A percentile compares a stretch with the other conserved stretches of the same genome.
phyloP scores from a whole-genome alignment of 2,797 vertebrate genomes.

The Lophius americanus region DNA sequence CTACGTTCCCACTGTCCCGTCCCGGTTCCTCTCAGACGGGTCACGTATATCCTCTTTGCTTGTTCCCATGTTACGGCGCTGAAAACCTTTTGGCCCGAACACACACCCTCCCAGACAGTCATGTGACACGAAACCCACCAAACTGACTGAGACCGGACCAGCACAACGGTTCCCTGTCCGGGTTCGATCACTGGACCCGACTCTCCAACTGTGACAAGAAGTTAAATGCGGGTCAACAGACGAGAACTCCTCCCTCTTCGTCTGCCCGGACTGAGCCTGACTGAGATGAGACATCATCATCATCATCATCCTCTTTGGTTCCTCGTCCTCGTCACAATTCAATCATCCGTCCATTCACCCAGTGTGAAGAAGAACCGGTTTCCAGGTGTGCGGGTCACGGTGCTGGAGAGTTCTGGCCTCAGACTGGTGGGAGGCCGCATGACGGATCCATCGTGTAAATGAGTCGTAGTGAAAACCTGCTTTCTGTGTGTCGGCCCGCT shows the following conservation, averaged over 20 bases:
- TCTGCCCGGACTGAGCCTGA: background rate
- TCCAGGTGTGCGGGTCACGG: too few species aligned
- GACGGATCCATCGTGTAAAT: too few species aligned
- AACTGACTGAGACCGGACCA: slow-evolving; percentile 26
- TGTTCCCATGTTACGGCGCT: slow-evolving; percentile 2
- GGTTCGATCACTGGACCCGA: slow-evolving; percentile 43
- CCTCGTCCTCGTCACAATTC: too few species aligned
- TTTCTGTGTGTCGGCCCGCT: slow-evolving; percentile 47
- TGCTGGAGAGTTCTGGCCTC: too few species aligned
- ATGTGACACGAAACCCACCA: slow-evolving; percentile 2
- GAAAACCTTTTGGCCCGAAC: slow-evolving; percentile 20
- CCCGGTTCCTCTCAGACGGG: slow-evolving; percentile 22
- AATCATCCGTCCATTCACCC: too few species aligned
- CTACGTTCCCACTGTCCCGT: slow-evolving; percentile 5
- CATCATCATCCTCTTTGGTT: too few species aligned
- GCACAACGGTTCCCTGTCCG: slow-evolving; percentile 1
- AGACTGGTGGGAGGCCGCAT: too few species aligned
- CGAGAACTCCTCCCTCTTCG: slow-evolving; percentile 15
- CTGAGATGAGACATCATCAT: too few species aligned
- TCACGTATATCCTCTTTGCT: slow-evolving; percentile 27
- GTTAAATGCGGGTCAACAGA: slow-evolving; percentile 24
- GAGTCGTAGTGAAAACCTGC: slow-evolving; percentile 16
- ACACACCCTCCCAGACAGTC: slow-evolving; percentile 35
- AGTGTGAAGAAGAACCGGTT: too few species aligned
- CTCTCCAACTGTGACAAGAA: slow-evolving; percentile 42